Percentiles rank a stretch among this genome's conserved stretches.
phyloP scores from a whole-genome alignment of 2,113 vertebrate genomes.

The Forbesichthys papilliferus region DNA sequence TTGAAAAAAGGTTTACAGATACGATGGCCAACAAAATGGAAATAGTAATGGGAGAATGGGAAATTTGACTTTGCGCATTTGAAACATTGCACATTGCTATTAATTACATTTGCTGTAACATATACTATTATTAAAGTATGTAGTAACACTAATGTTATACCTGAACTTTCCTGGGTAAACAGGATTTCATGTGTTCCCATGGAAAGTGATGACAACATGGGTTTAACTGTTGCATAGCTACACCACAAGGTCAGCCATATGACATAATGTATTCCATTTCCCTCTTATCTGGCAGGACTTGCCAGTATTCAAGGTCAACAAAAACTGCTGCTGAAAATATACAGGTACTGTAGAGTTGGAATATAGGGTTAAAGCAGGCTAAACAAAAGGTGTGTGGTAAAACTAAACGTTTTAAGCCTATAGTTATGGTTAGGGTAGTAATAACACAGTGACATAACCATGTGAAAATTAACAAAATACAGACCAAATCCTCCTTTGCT shows the following conservation, averaged over 20 bases:
- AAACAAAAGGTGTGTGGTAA: no score
- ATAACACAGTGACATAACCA: not conserved
- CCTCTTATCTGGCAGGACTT: conserved; percentile 2
- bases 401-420: not conserved
- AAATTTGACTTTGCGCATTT: no score
- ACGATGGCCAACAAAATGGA: no score
- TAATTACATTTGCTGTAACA: no score
- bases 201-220: conserved; percentile 30
- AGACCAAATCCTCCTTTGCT: not conserved
- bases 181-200: conserved; percentile 6
- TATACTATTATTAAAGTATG: no score
- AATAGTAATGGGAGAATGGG: no score
- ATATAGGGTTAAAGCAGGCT: not conserved
- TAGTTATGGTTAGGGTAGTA: not conserved
- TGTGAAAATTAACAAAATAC: not conserved
- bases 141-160: no score
- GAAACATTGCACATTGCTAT: no score
- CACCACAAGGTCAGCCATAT: not conserved
- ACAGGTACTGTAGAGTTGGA: not conserved
- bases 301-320: not conserved
- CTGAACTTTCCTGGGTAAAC: conserved; percentile 6
- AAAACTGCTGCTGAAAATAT: not conserved
- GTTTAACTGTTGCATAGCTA: not conserved
- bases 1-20: no score
- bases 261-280: not conserved